Percentiles rank a stretch among this genome's conserved stretches.
Conservation (phyloP, 1,140 invertebrate genomes). For the Drosophila littoralis region DNA sequence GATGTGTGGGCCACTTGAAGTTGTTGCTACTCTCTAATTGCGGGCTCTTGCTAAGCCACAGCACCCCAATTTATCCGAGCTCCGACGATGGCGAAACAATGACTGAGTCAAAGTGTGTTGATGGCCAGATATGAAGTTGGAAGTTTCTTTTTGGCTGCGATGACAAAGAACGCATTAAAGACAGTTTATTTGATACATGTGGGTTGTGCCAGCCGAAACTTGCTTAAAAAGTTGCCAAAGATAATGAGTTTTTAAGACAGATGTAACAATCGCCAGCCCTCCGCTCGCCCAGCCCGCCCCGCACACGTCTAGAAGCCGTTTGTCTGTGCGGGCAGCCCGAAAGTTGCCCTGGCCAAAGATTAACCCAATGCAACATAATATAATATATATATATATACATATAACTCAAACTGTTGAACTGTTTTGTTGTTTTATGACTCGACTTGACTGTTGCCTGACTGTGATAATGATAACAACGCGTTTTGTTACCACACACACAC, state of each 20-base stretch:
- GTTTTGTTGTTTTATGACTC: slow-evolving; percentile 66
- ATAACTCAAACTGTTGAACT: slow-evolving; percentile 64
- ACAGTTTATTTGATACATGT: slow-evolving; percentile 66
- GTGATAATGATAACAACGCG: slow-evolving; percentile 68
- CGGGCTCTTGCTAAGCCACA: slow-evolving; percentile 47
- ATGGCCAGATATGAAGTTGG: slow-evolving; percentile 70
- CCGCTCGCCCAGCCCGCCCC: neutral
- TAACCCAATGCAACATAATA: slow-evolving; percentile 52
- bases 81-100: slow-evolving; percentile 59
- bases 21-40: slow-evolving; percentile 75
- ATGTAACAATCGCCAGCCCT: slow-evolving; percentile 28
- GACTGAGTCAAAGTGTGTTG: slow-evolving; percentile 61
- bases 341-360: slow-evolving; percentile 43
- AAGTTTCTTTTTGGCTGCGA: slow-evolving; percentile 23
- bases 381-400: slow-evolving; percentile 30
- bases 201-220: slow-evolving; percentile 46
- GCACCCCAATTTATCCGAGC: slow-evolving; percentile 49
- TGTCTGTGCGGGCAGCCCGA: slow-evolving; percentile 25
- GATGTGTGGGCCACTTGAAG: slow-evolving; percentile 61
- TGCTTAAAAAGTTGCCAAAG: slow-evolving; percentile 78
- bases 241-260: slow-evolving; percentile 80
- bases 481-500: slow-evolving; percentile 23
- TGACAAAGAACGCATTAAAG: slow-evolving; percentile 52
- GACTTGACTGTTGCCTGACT: slow-evolving; percentile 51
- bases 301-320: neutral